Conservation (phyloP, 92 coral and sea anemone genomes). For the Pocillopora grandis region DNA sequence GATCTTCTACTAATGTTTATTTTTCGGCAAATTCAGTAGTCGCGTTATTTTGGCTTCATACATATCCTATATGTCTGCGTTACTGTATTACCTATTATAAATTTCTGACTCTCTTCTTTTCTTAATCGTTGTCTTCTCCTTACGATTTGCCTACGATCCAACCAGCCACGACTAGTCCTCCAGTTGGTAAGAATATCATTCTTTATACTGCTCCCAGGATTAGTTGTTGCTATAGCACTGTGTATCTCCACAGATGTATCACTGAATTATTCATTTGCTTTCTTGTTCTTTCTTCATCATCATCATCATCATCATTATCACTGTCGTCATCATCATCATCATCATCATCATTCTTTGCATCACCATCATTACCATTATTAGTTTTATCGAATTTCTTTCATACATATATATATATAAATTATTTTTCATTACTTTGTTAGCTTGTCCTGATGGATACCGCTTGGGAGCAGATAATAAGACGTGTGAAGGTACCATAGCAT, state of each 20-base stretch:
- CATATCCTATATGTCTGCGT: too few species aligned
- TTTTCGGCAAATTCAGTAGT: too few species aligned
- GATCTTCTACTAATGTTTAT: too few species aligned
- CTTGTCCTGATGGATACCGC: constrained; percentile 43
- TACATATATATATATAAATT: too few species aligned
- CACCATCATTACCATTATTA: not conserved
- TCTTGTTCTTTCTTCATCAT: too few species aligned
- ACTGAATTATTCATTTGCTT: too few species aligned
- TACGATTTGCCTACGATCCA: not conserved
- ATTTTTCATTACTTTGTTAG: not conserved
- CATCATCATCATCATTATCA: too few species aligned
- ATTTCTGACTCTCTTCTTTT: not conserved
- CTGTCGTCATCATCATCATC: not conserved
- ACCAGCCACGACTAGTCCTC: not conserved
- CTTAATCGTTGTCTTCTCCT: not conserved
- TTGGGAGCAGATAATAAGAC: constrained; percentile 41
- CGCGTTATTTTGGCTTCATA: too few species aligned
- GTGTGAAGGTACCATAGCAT: constrained; percentile 41
- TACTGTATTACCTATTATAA: too few species aligned
- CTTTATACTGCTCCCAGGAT: not conserved
- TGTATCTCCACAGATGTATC: too few species aligned
- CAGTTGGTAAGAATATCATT: not conserved
- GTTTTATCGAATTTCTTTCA: not conserved
- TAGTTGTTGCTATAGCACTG: too few species aligned
- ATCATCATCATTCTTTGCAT: not conserved